Percentiles rank a stretch among this genome's conserved stretches.
These are phyloP conservation scores for Cyanocitta stelleri DNA, from an alignment of 2,113 vertebrate species.

Conservation along the genomic window DNA sequence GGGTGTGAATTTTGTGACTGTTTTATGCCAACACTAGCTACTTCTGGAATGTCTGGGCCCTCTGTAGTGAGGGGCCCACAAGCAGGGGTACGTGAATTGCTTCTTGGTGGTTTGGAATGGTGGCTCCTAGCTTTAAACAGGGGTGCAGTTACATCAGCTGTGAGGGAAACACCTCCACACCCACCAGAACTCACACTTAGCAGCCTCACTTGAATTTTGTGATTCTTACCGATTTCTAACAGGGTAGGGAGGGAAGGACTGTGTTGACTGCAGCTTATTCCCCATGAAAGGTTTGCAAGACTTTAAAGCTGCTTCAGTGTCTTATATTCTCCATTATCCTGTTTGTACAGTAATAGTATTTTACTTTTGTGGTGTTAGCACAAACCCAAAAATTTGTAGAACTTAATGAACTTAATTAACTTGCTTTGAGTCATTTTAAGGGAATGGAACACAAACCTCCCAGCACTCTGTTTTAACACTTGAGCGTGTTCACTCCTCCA, in stretches of 20 bases:
- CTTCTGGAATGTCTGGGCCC: not conserved
- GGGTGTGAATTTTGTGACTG: not conserved
- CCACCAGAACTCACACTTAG: not conserved
- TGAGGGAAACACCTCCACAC: not conserved
- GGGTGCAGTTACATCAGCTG: not conserved
- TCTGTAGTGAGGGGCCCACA: not conserved
- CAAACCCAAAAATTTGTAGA: not conserved
- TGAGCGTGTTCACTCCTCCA: not conserved
- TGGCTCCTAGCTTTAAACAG: not conserved
- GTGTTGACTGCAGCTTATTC: not conserved
- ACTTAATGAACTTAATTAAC: not conserved
- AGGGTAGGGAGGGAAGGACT: not conserved
- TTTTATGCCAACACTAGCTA: not conserved
- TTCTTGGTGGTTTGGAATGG: not conserved
- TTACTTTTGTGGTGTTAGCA: not conserved
- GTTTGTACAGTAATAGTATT: not conserved
- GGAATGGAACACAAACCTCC: not conserved
- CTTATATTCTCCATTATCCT: not conserved
- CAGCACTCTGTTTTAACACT: not conserved
- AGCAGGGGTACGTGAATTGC: fast-evolving
- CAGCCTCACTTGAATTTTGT: not conserved
- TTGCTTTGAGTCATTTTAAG: constrained; percentile 18
- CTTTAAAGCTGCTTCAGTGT: not conserved
- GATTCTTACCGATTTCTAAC: not conserved
- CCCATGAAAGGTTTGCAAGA: not conserved